Conservation (phyloP, 2,797 vertebrate species). For the Pelochelys cantorii region DNA sequence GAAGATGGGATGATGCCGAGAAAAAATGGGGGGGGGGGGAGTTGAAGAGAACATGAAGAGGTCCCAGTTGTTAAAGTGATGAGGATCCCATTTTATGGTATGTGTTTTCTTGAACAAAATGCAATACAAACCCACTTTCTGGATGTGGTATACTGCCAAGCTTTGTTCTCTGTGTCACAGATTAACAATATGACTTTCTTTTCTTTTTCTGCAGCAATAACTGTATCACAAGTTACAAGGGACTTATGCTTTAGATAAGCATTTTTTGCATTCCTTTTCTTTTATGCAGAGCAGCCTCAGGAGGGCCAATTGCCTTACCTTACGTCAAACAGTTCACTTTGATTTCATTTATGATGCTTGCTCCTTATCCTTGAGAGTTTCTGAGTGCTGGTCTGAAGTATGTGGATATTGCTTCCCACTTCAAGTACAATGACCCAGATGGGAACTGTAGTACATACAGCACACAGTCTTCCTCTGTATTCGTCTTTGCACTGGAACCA, state of each 20-base stretch:
- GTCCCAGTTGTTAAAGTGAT: background rate
- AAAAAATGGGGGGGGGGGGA: background rate
- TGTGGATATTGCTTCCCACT: background rate
- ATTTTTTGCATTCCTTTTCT: background rate
- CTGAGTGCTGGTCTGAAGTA: background rate
- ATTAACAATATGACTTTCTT: background rate
- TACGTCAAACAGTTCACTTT: background rate
- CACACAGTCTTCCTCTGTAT: background rate
- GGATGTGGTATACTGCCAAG: background rate
- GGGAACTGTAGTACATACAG: background rate
- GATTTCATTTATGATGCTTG: background rate
- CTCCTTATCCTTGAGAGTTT: background rate
- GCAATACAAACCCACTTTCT: background rate
- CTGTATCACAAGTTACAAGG: background rate
- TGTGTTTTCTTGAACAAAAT: background rate
- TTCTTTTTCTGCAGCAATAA: background rate
- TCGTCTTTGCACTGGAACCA: conserved; percentile 1
- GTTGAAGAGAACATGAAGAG: background rate
- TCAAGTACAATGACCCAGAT: background rate
- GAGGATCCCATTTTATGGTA: background rate
- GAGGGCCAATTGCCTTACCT: background rate
- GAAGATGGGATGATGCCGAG: background rate
- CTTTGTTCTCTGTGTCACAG: background rate
- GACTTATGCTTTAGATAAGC: background rate
- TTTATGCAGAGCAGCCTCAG: background rate